phyloP scores from a whole-genome alignment of 2,888 invertebrate species.

The Miltochrista miniata region DNA sequence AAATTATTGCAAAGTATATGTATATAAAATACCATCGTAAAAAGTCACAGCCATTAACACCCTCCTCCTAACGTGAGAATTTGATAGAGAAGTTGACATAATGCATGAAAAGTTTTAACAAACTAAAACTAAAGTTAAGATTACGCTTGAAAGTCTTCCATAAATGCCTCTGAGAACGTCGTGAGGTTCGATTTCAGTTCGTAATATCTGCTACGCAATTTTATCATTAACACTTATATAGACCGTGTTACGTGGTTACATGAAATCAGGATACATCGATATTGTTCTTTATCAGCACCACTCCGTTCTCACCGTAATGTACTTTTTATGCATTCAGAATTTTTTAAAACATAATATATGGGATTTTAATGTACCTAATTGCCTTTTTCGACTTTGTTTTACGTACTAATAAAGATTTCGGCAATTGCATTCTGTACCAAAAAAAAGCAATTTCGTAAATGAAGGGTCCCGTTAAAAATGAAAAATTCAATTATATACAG shows the following conservation, averaged over 20 bases:
- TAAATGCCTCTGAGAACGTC: background rate
- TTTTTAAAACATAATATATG: slow-evolving; percentile 60
- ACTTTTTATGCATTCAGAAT: slow-evolving; percentile 61
- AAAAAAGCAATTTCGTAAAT: slow-evolving; percentile 43
- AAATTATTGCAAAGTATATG: no score
- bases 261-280: slow-evolving; percentile 8
- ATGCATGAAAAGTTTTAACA: no score
- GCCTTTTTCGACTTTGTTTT: slow-evolving; percentile 48
- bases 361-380: slow-evolving; percentile 60
- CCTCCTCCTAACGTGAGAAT: no score
- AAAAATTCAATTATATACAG: slow-evolving; percentile 33
- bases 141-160: no score
- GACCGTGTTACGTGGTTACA: background rate
- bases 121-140: no score
- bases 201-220: background rate
- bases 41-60: no score
- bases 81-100: no score
- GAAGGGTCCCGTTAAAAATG: slow-evolving; percentile 36
- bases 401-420: slow-evolving; percentile 43
- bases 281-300: slow-evolving; percentile 55
- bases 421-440: slow-evolving; percentile 34
- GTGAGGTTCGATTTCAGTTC: no score
- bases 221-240: background rate
- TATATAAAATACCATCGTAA: no score
- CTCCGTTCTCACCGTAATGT: slow-evolving; percentile 56